Evolutionary conservation across 2,113 vertebrate species (phyloP).

Genomic region (Chaetorhynchus papuensis): DNA sequence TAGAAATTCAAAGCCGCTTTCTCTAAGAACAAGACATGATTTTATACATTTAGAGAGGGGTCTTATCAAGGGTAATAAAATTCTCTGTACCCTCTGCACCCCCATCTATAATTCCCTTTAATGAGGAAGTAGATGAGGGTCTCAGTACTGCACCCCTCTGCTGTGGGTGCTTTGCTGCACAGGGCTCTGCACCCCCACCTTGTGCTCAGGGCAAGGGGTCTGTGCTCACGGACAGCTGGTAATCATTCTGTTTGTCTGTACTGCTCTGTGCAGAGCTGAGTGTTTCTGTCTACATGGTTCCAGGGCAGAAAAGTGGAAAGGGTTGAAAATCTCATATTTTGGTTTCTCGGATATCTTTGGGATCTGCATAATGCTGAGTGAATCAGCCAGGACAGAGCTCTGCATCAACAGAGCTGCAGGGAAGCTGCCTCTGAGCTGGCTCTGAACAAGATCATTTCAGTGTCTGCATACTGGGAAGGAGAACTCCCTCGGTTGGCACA

Average conservation of each 20-base stretch:
- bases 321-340: background rate
- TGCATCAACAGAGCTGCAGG: background rate
- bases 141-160: fast-evolving
- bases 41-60: background rate
- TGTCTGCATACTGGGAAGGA: background rate
- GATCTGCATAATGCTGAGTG: background rate
- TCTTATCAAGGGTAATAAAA: background rate
- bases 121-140: background rate
- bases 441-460: background rate
- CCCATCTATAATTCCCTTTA: background rate
- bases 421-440: background rate
- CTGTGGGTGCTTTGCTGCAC: background rate
- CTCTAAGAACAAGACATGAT: background rate
- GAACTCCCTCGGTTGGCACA: background rate
- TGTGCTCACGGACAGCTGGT: background rate
- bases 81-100: background rate
- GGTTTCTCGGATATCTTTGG: background rate
- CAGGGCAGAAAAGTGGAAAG: background rate
- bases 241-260: background rate
- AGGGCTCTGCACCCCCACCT: background rate
- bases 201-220: too few relatives aligned
- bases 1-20: background rate
- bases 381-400: background rate
- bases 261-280: background rate
- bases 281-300: background rate